Base-by-base conservation (phyloP, 2,888 invertebrate species). In the Andrena trimmerana region DNA sequence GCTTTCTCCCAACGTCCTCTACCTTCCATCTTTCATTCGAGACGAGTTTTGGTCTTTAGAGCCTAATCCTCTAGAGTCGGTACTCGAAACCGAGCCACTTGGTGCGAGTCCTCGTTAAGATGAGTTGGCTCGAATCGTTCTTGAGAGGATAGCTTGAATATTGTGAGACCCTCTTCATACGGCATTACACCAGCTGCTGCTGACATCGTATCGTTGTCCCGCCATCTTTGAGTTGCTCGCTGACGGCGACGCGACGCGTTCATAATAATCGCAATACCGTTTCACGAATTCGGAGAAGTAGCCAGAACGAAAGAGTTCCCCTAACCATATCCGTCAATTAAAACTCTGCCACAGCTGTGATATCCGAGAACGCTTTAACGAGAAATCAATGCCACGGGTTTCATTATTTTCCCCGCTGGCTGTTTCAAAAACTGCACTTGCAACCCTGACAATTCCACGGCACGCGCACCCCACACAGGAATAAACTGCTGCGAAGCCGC, bases 11-110 rank as follows among this genome's bases (percentile, higher is more conserved):
- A 20, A 10, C 82, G 68, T 78, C 76, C 42, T 24, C 69, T n/a
- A 20, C 65, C 71, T 36, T 68, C 73, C 36, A 60, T 36, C 78
- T 78, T 69, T 65, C 66, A 52, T 77, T 66, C 82, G 62, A 71
- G 80, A 57, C 65, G 81, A 86, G 85, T 89, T 89, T 89, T 89
- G 81, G 77, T 81, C 87, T 87, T 88, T 81, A 83, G 89, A 85
- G 83, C 83, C 87, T 88, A 88, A 88, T 88, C 89, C 88, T 71
- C 74, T 74, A 70, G 79, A 88, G 86, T 81, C 70, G 74, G 63
- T 63, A 72, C 88, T 87, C 78, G 83, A 88, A 87, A 83, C 78
- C 81, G 63, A 87, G 74, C 85, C 77, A 78, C 87, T 88, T 78
- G 80, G 82, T 89, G 83, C 79, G 70, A 80, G 78, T 73, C 81